These are phyloP conservation scores for Coilia nasus DNA, from an alignment of 2,797 vertebrate genomes.

Conservation along the genomic window DNA sequence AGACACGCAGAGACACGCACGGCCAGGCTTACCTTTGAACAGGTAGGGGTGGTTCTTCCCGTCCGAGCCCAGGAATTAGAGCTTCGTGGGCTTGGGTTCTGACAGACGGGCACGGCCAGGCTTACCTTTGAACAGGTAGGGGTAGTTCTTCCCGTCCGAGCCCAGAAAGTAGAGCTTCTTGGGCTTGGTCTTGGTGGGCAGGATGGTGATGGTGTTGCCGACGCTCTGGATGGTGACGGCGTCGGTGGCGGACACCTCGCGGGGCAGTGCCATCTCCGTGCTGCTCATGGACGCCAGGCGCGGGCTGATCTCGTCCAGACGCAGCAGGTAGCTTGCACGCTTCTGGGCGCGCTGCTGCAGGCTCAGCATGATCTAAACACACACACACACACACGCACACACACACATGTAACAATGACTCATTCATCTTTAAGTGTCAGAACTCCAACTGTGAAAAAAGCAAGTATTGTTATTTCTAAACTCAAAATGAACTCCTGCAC, in stretches of 20 bases:
- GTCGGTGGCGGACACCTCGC: conserved; percentile 92
- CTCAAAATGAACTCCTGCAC: too few species aligned
- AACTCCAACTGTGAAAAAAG: too few species aligned
- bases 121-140: conserved; percentile 96
- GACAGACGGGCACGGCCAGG: not conserved
- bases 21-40: conserved; percentile 89
- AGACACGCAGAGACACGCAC: too few species aligned
- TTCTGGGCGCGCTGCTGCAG: conserved; percentile 97
- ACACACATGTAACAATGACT: not conserved
- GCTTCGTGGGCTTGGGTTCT: conserved; percentile 88
- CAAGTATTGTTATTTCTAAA: too few species aligned
- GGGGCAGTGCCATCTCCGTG: conserved; percentile 95
- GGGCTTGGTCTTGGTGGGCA: conserved; percentile 98
- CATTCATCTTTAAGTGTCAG: too few species aligned
- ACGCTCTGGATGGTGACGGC: conserved; percentile 94
- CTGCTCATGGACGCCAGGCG: conserved; percentile 88
- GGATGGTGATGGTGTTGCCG: conserved; percentile 93
- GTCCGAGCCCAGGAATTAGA: conserved; percentile 94
- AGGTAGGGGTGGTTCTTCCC: conserved; percentile 95
- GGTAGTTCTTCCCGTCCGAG: conserved; percentile 94
- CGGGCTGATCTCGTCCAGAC: conserved; percentile 94
- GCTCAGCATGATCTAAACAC: conserved; percentile 90
- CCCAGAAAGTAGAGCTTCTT: conserved; percentile 96
- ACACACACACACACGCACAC: not conserved
- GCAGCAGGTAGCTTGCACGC: conserved; percentile 90